Base-by-base conservation (phyloP, 2,888 invertebrate genomes). In the Spodoptera exigua region DNA sequence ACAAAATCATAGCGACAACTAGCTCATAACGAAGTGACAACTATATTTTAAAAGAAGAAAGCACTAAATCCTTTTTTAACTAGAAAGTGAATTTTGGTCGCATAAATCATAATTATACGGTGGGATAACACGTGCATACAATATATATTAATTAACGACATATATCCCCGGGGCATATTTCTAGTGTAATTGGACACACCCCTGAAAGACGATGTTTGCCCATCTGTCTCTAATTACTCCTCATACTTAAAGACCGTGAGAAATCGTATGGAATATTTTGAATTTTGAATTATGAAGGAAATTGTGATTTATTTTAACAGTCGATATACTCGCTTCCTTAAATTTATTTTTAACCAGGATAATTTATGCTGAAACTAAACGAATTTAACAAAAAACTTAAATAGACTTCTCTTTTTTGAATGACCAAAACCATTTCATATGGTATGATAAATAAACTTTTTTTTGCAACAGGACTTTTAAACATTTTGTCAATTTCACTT, bases 191-290 rank as follows among this genome's bases (percentile, higher is more conserved):
- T 88, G 87, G 83, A 79, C 72, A 73, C 82, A 79, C 76, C 78
- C 80, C 71, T 66, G 76, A 70, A 75, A 65, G 64, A 61, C 67
- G 55, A 56, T 49, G 65, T 65, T 48, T 41, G 57, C 44, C 76
- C 89, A 89, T 88, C 74, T 89, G 89, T 81, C 82, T 82, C 82
- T 83, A 89, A 89, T 89, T 89, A 89, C 81, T 88, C 86, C 53
- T 60, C 85, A 76, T 51, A 70, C 67, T 72, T 83, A 82, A 85
- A 78, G 75, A 80, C 76, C 86, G 88, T 89, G 89, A 85, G 86
- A 88, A 84, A 74, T 79, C 9, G 61, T 66, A 49, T 60, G 13
- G 4, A 53, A 61, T 9, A 56, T 69, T n/a, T n/a, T n/a, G n/a
- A n/a, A 63, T 70, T 74, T 73, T 52, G 49, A 61, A 60, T 54